These are phyloP conservation scores for Frieseomelitta varia DNA, from an alignment of 1,140 invertebrate genomes.

Conservation along the genomic window DNA sequence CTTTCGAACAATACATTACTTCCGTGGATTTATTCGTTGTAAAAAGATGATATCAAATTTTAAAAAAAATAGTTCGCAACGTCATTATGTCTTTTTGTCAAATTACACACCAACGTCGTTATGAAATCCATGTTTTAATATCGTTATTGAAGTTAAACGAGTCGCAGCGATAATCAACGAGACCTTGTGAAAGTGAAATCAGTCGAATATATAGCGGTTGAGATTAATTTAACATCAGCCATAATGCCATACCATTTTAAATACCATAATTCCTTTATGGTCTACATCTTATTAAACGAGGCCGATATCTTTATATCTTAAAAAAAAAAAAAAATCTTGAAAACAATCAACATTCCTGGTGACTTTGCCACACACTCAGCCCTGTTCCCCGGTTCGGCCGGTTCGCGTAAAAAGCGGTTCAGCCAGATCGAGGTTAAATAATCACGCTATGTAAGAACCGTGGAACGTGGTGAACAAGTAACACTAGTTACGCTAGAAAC, in stretches of 20 bases:
- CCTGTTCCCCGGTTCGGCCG: neutral
- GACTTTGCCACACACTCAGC: neutral
- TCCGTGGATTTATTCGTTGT: no score
- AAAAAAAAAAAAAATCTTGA: slow-evolving; percentile 39
- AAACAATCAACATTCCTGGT: slow-evolving; percentile 34
- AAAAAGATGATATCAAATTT: no score
- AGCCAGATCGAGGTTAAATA: slow-evolving; percentile 56
- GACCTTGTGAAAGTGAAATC: neutral
- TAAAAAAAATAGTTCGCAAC: no score
- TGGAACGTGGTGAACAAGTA: slow-evolving; percentile 42
- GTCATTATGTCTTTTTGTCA: no score
- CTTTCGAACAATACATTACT: no score
- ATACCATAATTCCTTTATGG: neutral
- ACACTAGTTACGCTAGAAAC: slow-evolving; percentile 17
- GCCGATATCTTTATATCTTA: slow-evolving; percentile 17
- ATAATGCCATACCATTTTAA: no score
- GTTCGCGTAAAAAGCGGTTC: slow-evolving; percentile 30
- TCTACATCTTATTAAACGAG: slow-evolving; percentile 32
- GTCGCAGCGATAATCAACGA: no score
- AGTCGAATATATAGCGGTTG: neutral
- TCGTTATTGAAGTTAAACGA: neutral
- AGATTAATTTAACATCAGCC: neutral
- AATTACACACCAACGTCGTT: no score
- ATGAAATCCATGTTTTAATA: no score
- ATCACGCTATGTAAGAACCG: slow-evolving; percentile 34